Percentiles rank a stretch among this genome's conserved stretches.
Conservation (phyloP, 2,888 invertebrate genomes). For the Lottia scabra region DNA sequence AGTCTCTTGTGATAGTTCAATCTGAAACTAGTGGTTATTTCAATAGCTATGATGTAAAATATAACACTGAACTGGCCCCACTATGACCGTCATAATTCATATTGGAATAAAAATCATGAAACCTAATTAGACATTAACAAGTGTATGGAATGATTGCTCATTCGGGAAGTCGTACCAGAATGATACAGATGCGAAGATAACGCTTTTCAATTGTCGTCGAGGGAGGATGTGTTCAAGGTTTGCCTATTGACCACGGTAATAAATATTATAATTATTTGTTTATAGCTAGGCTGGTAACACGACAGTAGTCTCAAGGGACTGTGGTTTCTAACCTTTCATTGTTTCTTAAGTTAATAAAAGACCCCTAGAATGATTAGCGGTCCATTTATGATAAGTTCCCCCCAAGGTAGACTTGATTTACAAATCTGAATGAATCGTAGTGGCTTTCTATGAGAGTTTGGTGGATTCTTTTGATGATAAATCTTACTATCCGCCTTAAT, state of each 20-base stretch:
- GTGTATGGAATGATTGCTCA: not conserved
- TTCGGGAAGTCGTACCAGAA: not conserved
- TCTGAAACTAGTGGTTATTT: not conserved
- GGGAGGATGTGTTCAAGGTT: not conserved
- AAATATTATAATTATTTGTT: not conserved
- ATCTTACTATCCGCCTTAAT: not conserved
- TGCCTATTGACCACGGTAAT: not conserved
- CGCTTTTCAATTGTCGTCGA: not conserved
- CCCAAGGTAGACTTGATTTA: not conserved
- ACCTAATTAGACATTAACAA: not conserved
- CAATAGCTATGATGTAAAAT: not conserved
- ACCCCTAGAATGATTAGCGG: slow-evolving; percentile 1
- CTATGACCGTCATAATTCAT: not conserved
- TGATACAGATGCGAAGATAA: not conserved
- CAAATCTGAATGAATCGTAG: not conserved
- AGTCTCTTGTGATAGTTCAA: no score
- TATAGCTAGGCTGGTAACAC: not conserved
- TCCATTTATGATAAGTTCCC: not conserved
- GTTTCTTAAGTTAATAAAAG: not conserved
- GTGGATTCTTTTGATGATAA: not conserved
- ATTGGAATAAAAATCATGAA: not conserved
- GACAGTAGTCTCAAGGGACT: not conserved
- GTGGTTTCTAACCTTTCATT: not conserved
- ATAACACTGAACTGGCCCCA: not conserved
- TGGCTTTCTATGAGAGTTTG: not conserved